Evolutionary conservation across 2,797 vertebrate genomes (phyloP).

Genomic region (Delichon dasypus): DNA sequence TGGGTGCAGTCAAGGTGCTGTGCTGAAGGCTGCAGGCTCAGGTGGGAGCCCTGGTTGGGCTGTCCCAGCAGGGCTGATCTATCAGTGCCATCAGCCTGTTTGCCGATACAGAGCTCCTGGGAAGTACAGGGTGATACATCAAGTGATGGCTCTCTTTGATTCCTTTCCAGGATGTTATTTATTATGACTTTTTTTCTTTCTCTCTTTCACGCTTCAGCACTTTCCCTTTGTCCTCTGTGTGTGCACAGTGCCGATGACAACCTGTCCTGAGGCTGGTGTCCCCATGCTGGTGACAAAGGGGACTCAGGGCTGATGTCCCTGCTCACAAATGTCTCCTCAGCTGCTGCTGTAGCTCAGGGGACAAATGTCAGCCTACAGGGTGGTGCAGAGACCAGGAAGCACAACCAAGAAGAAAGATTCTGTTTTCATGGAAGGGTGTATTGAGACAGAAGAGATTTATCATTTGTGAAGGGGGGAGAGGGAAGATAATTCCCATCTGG

Average conservation of each 20-base stretch:
- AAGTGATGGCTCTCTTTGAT: fast-evolving
- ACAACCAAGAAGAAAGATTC: background rate
- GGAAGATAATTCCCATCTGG: background rate
- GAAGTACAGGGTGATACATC: fast-evolving
- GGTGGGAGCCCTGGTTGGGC: background rate
- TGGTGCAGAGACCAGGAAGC: background rate
- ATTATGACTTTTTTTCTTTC: background rate
- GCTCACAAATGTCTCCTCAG: background rate
- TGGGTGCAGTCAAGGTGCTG: background rate
- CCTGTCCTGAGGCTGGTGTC: background rate
- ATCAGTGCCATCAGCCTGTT: background rate
- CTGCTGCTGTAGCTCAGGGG: background rate
- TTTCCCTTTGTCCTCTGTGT: background rate
- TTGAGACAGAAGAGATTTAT: background rate
- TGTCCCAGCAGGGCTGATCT: background rate
- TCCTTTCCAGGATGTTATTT: background rate
- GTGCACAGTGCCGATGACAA: fast-evolving
- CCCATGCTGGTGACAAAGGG: fast-evolving
- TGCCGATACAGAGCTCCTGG: background rate
- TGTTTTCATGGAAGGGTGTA: background rate
- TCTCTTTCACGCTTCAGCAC: background rate
- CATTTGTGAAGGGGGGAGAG: background rate
- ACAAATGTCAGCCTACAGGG: background rate
- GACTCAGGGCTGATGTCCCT: background rate
- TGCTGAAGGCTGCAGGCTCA: background rate